phyloP scores from a whole-genome alignment of 2,888 invertebrate species.

The Lamellibrachia satsuma region DNA sequence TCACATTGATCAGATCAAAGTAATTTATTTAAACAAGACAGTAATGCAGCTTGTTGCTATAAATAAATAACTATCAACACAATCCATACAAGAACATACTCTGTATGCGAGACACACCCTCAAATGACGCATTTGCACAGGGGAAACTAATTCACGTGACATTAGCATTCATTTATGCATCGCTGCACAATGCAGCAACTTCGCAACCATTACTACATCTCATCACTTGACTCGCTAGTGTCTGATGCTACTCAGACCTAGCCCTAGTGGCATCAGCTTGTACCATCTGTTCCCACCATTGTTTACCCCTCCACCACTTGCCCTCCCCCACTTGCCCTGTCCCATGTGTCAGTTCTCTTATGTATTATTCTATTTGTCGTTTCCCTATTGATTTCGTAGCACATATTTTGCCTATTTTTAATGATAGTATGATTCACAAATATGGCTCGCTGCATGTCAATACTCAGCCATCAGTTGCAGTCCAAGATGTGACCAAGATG shows the following conservation, averaged over 20 bases:
- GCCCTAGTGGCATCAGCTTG: background rate
- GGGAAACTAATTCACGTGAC: conserved; percentile 5
- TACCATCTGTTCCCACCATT: too few relatives aligned
- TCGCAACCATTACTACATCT: background rate
- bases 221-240: background rate
- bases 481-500: background rate
- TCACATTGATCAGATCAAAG: background rate
- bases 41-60: background rate
- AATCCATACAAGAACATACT: background rate
- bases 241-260: background rate
- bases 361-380: background rate
- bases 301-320: too few relatives aligned
- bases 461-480: background rate
- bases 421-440: background rate
- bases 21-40: background rate
- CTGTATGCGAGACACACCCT: background rate
- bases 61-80: background rate
- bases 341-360: background rate
- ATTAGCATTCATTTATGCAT: conserved; percentile 13
- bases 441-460: background rate
- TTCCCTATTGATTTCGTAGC: background rate
- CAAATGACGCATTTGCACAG: background rate
- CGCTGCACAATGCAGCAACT: conserved; percentile 1
- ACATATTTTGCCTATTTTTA: background rate
- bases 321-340: too few relatives aligned